Percentiles rank a stretch among this genome's conserved stretches.
These are phyloP conservation scores for Montipora sp. DNA, from an alignment of 64 coral and sea anemone species.

Conservation along the genomic window DNA sequence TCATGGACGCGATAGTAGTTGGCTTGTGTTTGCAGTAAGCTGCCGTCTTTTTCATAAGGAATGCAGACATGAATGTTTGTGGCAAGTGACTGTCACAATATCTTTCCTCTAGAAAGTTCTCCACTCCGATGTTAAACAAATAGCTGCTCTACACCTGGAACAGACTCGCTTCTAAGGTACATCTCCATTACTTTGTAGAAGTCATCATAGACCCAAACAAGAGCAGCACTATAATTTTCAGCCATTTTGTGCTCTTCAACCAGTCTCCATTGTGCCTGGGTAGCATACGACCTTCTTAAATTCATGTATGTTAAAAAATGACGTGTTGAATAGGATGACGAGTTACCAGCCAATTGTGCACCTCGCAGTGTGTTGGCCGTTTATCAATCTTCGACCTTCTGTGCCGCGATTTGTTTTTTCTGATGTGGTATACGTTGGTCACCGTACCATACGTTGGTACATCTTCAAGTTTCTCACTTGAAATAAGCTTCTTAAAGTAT, in stretches of 20 bases:
- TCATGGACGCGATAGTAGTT: constrained; percentile 61
- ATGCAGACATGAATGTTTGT: constrained; percentile 57
- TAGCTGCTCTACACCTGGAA: constrained; percentile 37
- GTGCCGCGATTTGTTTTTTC: no score
- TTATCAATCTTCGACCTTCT: background rate
- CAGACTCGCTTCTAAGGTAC: constrained; percentile 53
- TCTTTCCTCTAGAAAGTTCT: constrained; percentile 62
- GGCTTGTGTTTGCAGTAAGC: constrained; percentile 62
- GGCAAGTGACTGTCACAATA: constrained; percentile 55
- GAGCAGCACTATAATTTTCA: constrained; percentile 57
- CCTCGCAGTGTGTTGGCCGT: constrained; percentile 49
- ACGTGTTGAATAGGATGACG: constrained; percentile 40
- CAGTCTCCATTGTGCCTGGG: no score
- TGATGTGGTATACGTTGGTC: background rate
- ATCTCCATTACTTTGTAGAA: constrained; percentile 62
- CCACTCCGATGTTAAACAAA: constrained; percentile 56
- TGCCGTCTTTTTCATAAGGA: constrained; percentile 53
- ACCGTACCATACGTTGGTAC: constrained; percentile 48
- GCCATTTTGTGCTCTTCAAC: constrained; percentile 30
- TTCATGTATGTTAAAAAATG: constrained; percentile 40
- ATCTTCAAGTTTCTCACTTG: constrained; percentile 35
- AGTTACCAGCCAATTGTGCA: constrained; percentile 45
- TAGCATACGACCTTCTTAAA: constrained; percentile 8
- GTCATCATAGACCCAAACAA: constrained; percentile 69
- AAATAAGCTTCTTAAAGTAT: constrained; percentile 32